Evolutionary conservation across 2,113 vertebrate genomes (phyloP).

Genomic region (Pangasianodon gigas): DNA sequence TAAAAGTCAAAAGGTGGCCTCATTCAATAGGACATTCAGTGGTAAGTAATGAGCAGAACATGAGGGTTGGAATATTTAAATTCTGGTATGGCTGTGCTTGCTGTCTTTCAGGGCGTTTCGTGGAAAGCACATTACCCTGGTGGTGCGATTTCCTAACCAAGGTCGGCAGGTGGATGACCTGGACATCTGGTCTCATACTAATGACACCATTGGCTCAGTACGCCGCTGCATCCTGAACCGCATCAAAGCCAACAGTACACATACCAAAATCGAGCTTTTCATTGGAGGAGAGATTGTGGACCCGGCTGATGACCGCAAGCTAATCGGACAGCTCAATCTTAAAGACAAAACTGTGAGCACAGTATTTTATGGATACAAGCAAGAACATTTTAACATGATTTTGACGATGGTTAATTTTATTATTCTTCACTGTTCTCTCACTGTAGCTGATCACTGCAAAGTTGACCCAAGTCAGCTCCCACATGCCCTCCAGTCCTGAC

Average conservation of each 20-base stretch:
- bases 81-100: not conserved
- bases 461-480: slow-evolving; percentile 96
- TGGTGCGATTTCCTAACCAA: slow-evolving; percentile 97
- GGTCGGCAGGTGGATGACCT: slow-evolving; percentile 95
- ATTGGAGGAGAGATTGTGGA: slow-evolving; percentile 96
- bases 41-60: not conserved
- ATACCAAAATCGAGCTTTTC: slow-evolving; percentile 96
- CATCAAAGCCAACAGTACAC: slow-evolving; percentile 96
- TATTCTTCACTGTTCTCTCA: not conserved
- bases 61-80: not conserved
- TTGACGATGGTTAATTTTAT: not conserved
- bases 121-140: slow-evolving; percentile 93
- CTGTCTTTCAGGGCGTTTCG: slow-evolving; percentile 86
- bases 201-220: slow-evolving; percentile 96
- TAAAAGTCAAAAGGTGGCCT: too few relatives aligned
- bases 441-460: slow-evolving; percentile 93
- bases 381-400: not conserved
- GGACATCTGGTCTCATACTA: slow-evolving; percentile 98
- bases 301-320: slow-evolving; percentile 92
- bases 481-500: slow-evolving; percentile 98
- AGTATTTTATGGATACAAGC: not conserved
- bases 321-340: slow-evolving; percentile 95
- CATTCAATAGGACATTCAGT: not conserved
- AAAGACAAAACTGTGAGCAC: slow-evolving; percentile 94
- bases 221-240: slow-evolving; percentile 90